Conservation (phyloP, 2,888 invertebrate species). For the Chrysomela aeneicollis region DNA sequence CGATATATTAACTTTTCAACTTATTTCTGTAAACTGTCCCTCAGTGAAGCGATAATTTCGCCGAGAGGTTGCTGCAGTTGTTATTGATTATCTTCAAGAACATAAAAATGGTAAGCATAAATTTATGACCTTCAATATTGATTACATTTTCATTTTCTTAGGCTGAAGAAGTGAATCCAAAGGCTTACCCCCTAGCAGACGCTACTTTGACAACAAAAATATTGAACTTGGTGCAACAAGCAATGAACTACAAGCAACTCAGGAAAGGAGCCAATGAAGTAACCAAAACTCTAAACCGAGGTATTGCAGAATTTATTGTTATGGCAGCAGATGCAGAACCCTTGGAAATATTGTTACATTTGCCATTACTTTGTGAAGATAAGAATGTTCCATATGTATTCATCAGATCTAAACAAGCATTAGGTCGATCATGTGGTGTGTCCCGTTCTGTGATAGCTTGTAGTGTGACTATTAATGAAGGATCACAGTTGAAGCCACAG, state of each 20-base stretch:
- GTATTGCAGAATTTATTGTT: conserved; percentile 95
- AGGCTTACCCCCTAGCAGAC: conserved; percentile 98
- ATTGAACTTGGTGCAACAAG: conserved; percentile 94
- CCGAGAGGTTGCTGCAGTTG: conserved; percentile 60
- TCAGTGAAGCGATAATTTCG: conserved; percentile 63
- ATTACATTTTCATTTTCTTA: conserved; percentile 56
- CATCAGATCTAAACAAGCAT: conserved; percentile 93
- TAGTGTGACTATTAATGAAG: conserved; percentile 94
- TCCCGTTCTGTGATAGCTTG: conserved; percentile 96
- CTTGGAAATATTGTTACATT: conserved; percentile 94
- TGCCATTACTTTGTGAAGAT: conserved; percentile 97
- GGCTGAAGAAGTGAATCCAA: conserved; percentile 90
- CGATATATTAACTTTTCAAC: too few relatives aligned
- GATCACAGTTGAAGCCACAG: conserved; percentile 95
- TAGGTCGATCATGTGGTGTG: conserved; percentile 97
- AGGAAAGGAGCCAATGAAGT: conserved; percentile 99
- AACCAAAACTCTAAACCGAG: conserved; percentile 95
- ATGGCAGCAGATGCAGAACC: conserved; percentile 99
- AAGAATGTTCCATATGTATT: conserved; percentile 99
- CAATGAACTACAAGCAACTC: conserved; percentile 94
- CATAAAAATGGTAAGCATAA: conserved; percentile 25
- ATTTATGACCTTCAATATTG: too few relatives aligned
- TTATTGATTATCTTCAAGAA: neutral
- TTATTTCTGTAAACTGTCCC: conserved; percentile 49
- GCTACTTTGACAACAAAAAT: conserved; percentile 92